Percentiles rank a stretch among this genome's conserved stretches.
phyloP scores from a whole-genome alignment of 2,888 invertebrate species.

The Marasmarcha lunaedactyla region DNA sequence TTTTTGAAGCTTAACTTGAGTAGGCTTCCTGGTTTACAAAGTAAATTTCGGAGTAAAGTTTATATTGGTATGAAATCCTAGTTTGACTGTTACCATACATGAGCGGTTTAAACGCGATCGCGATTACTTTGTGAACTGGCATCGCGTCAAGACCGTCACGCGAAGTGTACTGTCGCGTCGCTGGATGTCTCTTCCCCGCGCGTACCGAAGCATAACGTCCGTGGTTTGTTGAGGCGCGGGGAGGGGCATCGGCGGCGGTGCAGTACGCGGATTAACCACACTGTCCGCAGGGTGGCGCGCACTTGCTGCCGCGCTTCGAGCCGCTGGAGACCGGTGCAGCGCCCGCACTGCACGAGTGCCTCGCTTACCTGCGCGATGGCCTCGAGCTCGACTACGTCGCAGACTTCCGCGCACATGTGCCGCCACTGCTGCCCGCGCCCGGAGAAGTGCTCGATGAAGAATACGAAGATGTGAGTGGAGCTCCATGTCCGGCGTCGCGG shows the following conservation, averaged over 20 bases:
- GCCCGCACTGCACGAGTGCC: conserved; percentile 49
- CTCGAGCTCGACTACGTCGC: conserved; percentile 50
- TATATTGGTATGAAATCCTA: no score
- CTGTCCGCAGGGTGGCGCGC: conserved; percentile 49
- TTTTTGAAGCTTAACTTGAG: no score
- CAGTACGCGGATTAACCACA: conserved; percentile 29
- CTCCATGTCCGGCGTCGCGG: neutral
- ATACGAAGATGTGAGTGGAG: neutral
- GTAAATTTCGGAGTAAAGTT: no score
- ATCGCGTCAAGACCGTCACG: no score
- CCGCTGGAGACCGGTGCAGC: conserved; percentile 62
- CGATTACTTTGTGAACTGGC: no score
- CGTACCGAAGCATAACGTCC: neutral
- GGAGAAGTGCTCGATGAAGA: conserved; percentile 5
- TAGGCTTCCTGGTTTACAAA: no score
- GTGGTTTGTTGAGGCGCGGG: conserved; percentile 6
- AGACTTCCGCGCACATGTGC: conserved; percentile 49
- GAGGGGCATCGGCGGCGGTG: conserved; percentile 13
- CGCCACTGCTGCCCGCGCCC: conserved; percentile 20
- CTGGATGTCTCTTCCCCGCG: conserved; percentile 1
- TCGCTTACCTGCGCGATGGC: conserved; percentile 47
- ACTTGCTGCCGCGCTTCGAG: conserved; percentile 63
- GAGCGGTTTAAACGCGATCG: no score
- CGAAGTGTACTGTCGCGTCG: conserved; percentile 4
- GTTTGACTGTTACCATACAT: no score